These are phyloP conservation scores for Volucella bombylans DNA, from an alignment of 2,888 invertebrate species.

Conservation along the genomic window DNA sequence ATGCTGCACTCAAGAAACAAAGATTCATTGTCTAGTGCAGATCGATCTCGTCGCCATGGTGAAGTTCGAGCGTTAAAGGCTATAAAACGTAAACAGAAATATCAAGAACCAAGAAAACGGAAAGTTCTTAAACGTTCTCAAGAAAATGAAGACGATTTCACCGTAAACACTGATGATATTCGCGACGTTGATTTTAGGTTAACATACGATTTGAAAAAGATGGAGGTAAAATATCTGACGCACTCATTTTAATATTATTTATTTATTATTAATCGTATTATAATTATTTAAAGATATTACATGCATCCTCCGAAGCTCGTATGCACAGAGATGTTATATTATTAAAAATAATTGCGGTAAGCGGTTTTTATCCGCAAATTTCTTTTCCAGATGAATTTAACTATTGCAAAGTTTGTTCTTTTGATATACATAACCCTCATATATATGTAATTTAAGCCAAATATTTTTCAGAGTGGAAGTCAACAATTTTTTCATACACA, in stretches of 20 bases:
- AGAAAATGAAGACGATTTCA: constrained; percentile 83
- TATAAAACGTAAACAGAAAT: constrained; percentile 89
- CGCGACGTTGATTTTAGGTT: constrained; percentile 94
- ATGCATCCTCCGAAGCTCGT: constrained; percentile 86
- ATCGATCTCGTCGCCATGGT: constrained; percentile 92
- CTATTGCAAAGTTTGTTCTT: constrained; percentile 87
- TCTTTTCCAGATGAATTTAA: constrained; percentile 97
- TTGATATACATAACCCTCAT: constrained; percentile 3
- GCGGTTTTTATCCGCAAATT: constrained; percentile 97
- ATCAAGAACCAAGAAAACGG: constrained; percentile 87
- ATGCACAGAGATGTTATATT: constrained; percentile 87
- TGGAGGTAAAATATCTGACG: constrained; percentile 84
- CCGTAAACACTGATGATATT: constrained; percentile 87
- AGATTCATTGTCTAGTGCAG: constrained; percentile 86
- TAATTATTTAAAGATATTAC: constrained; percentile 83
- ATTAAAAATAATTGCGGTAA: constrained; percentile 91
- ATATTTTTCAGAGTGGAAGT: constrained; percentile 85
- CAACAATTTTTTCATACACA: constrained; percentile 93
- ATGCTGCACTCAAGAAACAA: constrained; percentile 84
- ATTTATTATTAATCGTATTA: no score
- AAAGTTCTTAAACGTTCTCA: constrained; percentile 83
- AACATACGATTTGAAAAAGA: constrained; percentile 88
- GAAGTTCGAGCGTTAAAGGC: constrained; percentile 93
- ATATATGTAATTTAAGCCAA: constrained; percentile 73
- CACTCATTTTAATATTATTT: no score